Evolutionary conservation across 1,140 invertebrate genomes (phyloP).

Genomic region (Drosophila mauritiana): DNA sequence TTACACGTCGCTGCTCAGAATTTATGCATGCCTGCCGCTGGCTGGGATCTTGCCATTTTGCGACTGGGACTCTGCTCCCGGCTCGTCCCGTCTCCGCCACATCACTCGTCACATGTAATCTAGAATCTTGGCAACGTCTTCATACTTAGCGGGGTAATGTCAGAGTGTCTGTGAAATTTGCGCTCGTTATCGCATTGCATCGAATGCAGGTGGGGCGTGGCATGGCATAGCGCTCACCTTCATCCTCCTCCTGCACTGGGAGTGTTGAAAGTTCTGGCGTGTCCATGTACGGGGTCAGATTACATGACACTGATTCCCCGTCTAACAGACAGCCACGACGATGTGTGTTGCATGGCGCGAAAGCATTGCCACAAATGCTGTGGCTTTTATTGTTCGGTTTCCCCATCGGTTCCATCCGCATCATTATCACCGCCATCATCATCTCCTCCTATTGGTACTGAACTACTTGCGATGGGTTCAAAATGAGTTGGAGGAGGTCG

Average conservation of each 20-base stretch:
- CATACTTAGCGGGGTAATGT: slow-evolving; percentile 74
- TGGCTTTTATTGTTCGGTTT: slow-evolving; percentile 45
- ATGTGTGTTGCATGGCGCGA: slow-evolving; percentile 60
- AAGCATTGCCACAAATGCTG: slow-evolving; percentile 68
- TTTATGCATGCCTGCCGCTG: slow-evolving; percentile 71
- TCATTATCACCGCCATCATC: slow-evolving; percentile 34
- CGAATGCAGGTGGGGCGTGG: slow-evolving; percentile 35
- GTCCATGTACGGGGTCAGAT: slow-evolving; percentile 82
- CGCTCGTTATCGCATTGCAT: slow-evolving; percentile 79
- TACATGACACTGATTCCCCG: slow-evolving; percentile 79
- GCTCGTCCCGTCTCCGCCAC: background rate
- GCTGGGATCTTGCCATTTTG: slow-evolving; percentile 12
- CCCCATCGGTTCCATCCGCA: slow-evolving; percentile 17
- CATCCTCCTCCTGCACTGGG: slow-evolving; percentile 13
- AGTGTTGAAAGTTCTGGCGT: slow-evolving; percentile 82
- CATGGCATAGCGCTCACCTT: background rate
- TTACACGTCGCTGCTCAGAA: slow-evolving; percentile 73
- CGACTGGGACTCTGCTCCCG: background rate
- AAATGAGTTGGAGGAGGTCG: background rate
- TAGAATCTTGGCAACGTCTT: slow-evolving; percentile 79
- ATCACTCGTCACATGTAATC: slow-evolving; percentile 73
- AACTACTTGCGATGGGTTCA: slow-evolving; percentile 11
- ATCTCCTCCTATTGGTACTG: slow-evolving; percentile 26
- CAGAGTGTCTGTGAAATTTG: slow-evolving; percentile 76
- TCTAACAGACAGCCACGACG: slow-evolving; percentile 68